Evolutionary conservation across 35 echinoderm and acorn worm species (phyloP).

Genomic region (Apostichopus californicus): DNA sequence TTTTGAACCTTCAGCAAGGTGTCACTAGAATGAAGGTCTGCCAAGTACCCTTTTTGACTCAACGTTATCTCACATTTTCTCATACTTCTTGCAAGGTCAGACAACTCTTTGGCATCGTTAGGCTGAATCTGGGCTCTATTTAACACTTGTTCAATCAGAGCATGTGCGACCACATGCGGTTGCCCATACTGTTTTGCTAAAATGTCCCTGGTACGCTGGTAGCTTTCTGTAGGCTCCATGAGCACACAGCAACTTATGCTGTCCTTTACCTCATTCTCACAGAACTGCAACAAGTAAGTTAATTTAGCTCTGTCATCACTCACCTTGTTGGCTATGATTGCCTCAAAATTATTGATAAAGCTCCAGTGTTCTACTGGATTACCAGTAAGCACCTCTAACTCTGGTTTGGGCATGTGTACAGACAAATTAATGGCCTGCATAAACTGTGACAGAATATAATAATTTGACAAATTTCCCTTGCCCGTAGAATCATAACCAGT

Average conservation of each 20-base stretch:
- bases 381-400: constrained; percentile 32
- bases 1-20: constrained; percentile 61
- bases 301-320: constrained; percentile 33
- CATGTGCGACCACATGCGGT: constrained; percentile 18
- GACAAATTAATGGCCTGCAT: constrained; percentile 34
- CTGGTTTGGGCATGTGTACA: constrained; percentile 56
- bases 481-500: not conserved
- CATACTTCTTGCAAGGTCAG: constrained; percentile 59
- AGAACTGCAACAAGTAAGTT: constrained; percentile 18
- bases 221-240: constrained; percentile 30
- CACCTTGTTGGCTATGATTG: constrained; percentile 13
- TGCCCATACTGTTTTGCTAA: constrained; percentile 36
- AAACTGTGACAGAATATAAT: not conserved
- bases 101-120: constrained; percentile 45
- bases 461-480: not conserved
- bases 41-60: constrained; percentile 42
- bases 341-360: constrained; percentile 57
- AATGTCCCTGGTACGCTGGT: constrained; percentile 14
- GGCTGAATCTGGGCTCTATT: constrained; percentile 53
- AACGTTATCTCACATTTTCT: constrained; percentile 47
- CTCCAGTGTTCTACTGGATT: constrained; percentile 7
- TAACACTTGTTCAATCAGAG: constrained; percentile 15
- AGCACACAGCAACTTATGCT: constrained; percentile 9
- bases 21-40: constrained; percentile 52
- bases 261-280: constrained; percentile 6